Evolutionary conservation across 2,888 invertebrate species (phyloP).

Genomic region (Drosophila longiperda): DNA sequence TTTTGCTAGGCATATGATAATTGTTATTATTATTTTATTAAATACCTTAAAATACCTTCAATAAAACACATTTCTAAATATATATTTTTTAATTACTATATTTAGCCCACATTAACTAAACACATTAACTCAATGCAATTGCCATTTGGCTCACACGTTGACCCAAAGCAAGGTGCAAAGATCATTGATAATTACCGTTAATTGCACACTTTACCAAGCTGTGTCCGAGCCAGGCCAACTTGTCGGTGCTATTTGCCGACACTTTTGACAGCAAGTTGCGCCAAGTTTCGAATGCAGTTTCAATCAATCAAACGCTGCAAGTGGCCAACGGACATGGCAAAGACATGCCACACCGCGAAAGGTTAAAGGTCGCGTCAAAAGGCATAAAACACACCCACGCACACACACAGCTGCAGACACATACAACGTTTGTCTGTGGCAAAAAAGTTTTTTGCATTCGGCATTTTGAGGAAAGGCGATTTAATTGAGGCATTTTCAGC

Average conservation of each 20-base stretch:
- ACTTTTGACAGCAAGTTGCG: constrained; percentile 32
- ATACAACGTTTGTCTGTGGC: not conserved
- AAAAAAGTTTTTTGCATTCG: constrained; percentile 35
- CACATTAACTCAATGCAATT: not conserved
- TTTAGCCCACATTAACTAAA: fast-evolving
- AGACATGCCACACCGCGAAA: constrained; percentile 35
- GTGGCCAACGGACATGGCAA: constrained; percentile 54
- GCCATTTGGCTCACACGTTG: not conserved
- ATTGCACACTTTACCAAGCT: constrained; percentile 25
- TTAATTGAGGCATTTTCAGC: constrained; percentile 56
- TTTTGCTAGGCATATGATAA: not conserved
- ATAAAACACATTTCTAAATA: not conserved
- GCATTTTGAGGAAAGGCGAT: constrained; percentile 40
- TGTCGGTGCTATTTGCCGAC: constrained; percentile 17
- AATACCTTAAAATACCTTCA: not conserved
- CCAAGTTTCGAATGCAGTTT: constrained; percentile 74
- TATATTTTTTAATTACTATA: not conserved
- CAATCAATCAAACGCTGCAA: constrained; percentile 78
- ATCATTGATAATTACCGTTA: constrained; percentile 36
- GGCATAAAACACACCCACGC: constrained; percentile 14
- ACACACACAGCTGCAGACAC: constrained; percentile 6
- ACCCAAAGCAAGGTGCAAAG: constrained; percentile 32
- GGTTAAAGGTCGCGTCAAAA: constrained; percentile 45
- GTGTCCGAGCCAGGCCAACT: constrained; percentile 7
- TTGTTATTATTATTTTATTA: not conserved